Evolutionary conservation across 2,797 vertebrate genomes (phyloP), one percentile per base, ranked within the genome.

Genomic region (Acanthis flammea): DNA sequence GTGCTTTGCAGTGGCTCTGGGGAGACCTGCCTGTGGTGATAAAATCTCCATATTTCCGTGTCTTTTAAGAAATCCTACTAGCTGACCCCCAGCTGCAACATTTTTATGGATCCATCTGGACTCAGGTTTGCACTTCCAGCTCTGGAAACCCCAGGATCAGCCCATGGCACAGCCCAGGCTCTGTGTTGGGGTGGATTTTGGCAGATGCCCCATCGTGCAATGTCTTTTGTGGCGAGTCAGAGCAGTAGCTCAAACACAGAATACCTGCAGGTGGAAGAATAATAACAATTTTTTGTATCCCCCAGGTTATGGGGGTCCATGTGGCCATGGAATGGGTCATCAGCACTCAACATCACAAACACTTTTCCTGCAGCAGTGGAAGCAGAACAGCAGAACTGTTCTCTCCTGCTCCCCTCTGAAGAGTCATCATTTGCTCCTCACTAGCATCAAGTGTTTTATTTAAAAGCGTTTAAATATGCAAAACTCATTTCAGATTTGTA

Each of bases 401-500:
- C 72, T 66, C 25, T 65, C 37, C 42, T 53, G 14, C 14, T 77
- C n/a, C 13, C 8, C 31, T 41, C 23, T 12, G 9, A 82, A 79
- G 19, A 35, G 8, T 33, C 30, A 14, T 39, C 0, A 0, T 33
- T 62, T 0, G 0, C 28, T 76, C 41, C 63, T 83, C 51, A n/a
- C 44, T 47, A 66, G 13, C 28, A 51, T 31, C 15, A 62, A 66
- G 66, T 67, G 33, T 55, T 93, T 90, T 86, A 75, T 80, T 91
- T 71, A 63, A 47, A 73, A 63, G 31, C 10, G 11, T 83, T 90
- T 80, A 86, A 81, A 75, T 68, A 87, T 65, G n/a, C 47, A 88
- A 63, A 90, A 37, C 48, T 88, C 57, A 12, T 72, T 75, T 75
- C 27, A 7, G 9, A 37, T 91, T 78, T 84, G 70, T 78, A 68